Evolutionary conservation across 1,140 invertebrate species (phyloP).

Genomic region (Nasonia vitripennis): DNA sequence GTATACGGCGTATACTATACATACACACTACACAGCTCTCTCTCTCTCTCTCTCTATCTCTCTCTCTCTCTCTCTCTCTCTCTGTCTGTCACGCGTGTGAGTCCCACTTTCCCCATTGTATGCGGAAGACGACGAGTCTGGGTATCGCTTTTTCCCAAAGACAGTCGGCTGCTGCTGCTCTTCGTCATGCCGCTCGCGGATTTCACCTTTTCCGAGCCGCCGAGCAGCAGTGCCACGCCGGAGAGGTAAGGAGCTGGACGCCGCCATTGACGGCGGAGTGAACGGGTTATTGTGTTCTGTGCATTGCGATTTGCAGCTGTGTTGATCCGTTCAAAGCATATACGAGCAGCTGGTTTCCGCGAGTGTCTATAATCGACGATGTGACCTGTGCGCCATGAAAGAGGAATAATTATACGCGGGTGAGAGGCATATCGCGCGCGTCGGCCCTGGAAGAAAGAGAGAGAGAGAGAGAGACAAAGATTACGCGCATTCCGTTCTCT

Average conservation of each 20-base stretch:
- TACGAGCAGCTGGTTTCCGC: no score
- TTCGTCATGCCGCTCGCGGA: neutral
- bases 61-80: no score
- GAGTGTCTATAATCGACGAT: no score
- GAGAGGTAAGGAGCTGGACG: conserved; percentile 58
- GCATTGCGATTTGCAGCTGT: no score
- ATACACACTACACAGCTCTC: neutral
- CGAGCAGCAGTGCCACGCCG: neutral
- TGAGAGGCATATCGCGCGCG: neutral
- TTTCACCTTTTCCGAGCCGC: conserved; percentile 47
- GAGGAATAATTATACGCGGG: no score
- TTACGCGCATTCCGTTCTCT: conserved; percentile 56
- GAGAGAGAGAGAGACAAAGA: conserved; percentile 39
- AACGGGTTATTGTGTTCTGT: neutral
- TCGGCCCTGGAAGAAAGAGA: conserved; percentile 26
- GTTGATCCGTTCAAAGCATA: no score
- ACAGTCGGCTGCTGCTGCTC: neutral
- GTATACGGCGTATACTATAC: no score
- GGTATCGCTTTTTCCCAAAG: neutral
- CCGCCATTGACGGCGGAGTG: neutral
- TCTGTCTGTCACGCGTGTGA: conserved; percentile 9
- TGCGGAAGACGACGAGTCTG: neutral
- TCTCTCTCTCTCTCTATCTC: no score
- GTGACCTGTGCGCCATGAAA: no score
- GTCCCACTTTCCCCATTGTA: conserved; percentile 36